Base-by-base conservation (phyloP, 2,113 vertebrate species). In the Gnathonemus longibarbis region DNA sequence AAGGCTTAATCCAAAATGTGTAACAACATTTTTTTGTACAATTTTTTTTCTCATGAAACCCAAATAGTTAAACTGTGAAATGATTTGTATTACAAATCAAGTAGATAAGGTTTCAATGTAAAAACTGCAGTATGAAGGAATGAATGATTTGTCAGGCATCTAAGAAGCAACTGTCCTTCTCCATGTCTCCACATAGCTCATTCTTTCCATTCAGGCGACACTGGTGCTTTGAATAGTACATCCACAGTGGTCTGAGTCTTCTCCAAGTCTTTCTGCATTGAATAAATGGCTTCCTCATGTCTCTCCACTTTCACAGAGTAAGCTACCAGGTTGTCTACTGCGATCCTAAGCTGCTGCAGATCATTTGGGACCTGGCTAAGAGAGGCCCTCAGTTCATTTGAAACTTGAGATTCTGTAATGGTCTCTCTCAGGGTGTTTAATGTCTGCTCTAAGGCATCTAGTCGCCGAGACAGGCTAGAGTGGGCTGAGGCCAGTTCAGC, bases 251-350 rank as follows among this genome's bases (percentile, higher is more conserved):
- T 93, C 50, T 95, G 95, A 90, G 97, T 93, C 84, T 96, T 94
- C 88, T 97, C 94, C 88, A 99, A 91, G 2, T 95, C 93, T 27
- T 93, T 94, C 93, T 96, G 96, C 7, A 98, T 93, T 0, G 95
- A 94, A 17, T 95, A 91, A 45, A 98, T 92, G 15, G 95, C 96
- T 89, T 96, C 93, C 90, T 97, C 96, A 0, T 97, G 97, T 50
- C 93, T 95, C 91, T 98, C 97, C 2, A 98, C 95, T 94, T 97
- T 97, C 88, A 95, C 96, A 0, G 97, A 96, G 93, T 97, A 97
- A 0, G 93, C 91, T 0, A 97, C 95, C 92, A 97, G 91, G 85
- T 94, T 96, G 88, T 95, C 96, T 80, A 98, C 96, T 0, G 96
- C 93, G 91, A 93, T 95, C 90, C 94, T 96, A 86, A 98, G 94